Evolutionary conservation across 2,888 invertebrate species (phyloP).

Genomic region (Drosophila conformis): DNA sequence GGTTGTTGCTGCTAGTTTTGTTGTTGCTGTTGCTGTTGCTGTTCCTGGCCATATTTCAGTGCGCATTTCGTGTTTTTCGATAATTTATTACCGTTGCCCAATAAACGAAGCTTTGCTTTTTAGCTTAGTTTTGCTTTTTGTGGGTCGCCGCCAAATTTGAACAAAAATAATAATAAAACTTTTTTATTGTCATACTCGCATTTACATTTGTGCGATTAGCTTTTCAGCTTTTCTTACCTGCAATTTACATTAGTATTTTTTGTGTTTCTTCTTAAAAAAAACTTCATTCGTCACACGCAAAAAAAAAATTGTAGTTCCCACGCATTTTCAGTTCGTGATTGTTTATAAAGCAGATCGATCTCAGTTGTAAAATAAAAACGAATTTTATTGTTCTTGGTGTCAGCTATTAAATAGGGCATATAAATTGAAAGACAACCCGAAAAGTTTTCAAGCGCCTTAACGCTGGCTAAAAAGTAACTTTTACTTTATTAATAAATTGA

Average conservation of each 20-base stretch:
- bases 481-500: not conserved
- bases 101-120: conserved; percentile 59
- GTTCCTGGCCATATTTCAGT: conserved; percentile 64
- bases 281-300: conserved; percentile 72
- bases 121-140: conserved; percentile 39
- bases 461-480: not conserved
- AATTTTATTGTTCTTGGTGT: conserved; percentile 62
- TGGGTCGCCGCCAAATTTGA: conserved; percentile 33
- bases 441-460: not conserved
- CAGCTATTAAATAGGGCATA: conserved; percentile 30
- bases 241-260: conserved; percentile 49
- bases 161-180: conserved; percentile 35
- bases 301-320: conserved; percentile 65
- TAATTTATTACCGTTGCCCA: conserved; percentile 79
- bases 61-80: conserved; percentile 76
- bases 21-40: conserved; percentile 35
- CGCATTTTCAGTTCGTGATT: conserved; percentile 77
- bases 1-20: conserved; percentile 23
- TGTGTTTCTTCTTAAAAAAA: conserved; percentile 41
- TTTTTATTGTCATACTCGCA: conserved; percentile 72
- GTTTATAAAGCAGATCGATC: conserved; percentile 55
- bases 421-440: conserved; percentile 25
- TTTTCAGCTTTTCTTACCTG: conserved; percentile 69
- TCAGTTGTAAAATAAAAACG: conserved; percentile 44
- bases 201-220: conserved; percentile 69